These are phyloP conservation scores for Mormyrops boulengeri DNA, from an alignment of 2,797 vertebrate genomes.

Conservation along the genomic window DNA sequence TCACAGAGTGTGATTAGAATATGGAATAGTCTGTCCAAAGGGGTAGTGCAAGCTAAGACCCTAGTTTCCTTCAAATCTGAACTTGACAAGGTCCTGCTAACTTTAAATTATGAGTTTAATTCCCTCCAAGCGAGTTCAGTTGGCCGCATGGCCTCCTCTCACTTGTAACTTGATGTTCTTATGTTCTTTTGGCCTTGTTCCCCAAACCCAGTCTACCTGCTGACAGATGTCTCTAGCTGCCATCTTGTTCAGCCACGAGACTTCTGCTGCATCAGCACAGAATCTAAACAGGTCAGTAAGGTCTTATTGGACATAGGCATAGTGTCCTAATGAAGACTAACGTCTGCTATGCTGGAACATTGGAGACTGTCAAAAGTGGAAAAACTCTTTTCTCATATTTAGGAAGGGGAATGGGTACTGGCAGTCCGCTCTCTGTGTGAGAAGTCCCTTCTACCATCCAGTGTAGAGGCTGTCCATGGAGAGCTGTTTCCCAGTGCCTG, in stretches of 20 bases:
- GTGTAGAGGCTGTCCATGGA: slow-evolving; percentile 73
- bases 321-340: neutral
- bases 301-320: slow-evolving; percentile 5
- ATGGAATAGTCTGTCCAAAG: neutral
- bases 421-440: slow-evolving; percentile 89
- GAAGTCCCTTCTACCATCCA: slow-evolving; percentile 80
- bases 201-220: slow-evolving; percentile 73
- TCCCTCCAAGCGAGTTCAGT: neutral
- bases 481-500: slow-evolving; percentile 93
- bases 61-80: neutral
- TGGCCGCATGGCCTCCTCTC: neutral
- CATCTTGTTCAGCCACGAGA: slow-evolving; percentile 86
- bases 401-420: slow-evolving; percentile 75
- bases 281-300: slow-evolving; percentile 78
- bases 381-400: slow-evolving; percentile 18
- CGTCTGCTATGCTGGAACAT: neutral
- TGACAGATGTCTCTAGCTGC: slow-evolving; percentile 74
- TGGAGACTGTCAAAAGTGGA: neutral
- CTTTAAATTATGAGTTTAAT: neutral
- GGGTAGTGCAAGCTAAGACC: neutral
- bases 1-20: neutral
- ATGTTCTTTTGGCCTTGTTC: slow-evolving; percentile 13
- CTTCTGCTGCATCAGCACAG: slow-evolving; percentile 92
- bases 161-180: neutral
- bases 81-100: neutral